Evolutionary conservation across 1,140 invertebrate species (phyloP).

Genomic region (Liolophura sinensis): DNA sequence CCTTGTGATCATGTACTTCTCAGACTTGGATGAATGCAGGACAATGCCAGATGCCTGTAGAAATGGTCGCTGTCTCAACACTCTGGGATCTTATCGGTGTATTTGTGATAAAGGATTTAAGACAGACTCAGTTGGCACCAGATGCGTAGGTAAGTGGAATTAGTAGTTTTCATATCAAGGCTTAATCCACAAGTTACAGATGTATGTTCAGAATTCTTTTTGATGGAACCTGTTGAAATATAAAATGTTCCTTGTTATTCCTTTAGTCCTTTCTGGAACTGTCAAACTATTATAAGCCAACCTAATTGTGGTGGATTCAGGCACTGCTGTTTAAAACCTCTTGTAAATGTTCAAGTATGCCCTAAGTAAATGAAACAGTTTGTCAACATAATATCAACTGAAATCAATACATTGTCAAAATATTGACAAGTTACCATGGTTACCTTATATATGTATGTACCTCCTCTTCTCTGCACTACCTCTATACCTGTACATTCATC

Average conservation of each 20-base stretch:
- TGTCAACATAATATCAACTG: neutral
- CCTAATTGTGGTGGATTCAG: too few species aligned
- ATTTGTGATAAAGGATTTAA: conserved; percentile 60
- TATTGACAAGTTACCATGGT: too few species aligned
- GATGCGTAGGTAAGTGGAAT: conserved; percentile 68
- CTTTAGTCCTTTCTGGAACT: too few species aligned
- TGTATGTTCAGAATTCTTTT: conserved; percentile 13
- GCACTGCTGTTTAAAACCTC: conserved; percentile 11
- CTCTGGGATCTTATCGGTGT: conserved; percentile 55
- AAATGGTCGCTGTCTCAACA: conserved; percentile 55
- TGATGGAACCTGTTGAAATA: conserved; percentile 57
- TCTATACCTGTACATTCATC: neutral
- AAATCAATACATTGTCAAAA: too few species aligned
- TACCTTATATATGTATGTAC: too few species aligned
- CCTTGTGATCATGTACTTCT: neutral
- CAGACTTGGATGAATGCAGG: conserved; percentile 64
- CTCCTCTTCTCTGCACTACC: too few species aligned
- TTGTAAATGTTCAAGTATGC: neutral
- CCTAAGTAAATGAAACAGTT: neutral
- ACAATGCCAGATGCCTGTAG: conserved; percentile 58
- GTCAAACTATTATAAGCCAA: too few species aligned
- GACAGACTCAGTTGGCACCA: conserved; percentile 42
- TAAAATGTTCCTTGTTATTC: conserved; percentile 7
- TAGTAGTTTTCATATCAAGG: too few species aligned
- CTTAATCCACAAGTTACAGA: conserved; percentile 17